Conservation (phyloP, 2,113 vertebrate species). For the Platycercus adscitus region DNA sequence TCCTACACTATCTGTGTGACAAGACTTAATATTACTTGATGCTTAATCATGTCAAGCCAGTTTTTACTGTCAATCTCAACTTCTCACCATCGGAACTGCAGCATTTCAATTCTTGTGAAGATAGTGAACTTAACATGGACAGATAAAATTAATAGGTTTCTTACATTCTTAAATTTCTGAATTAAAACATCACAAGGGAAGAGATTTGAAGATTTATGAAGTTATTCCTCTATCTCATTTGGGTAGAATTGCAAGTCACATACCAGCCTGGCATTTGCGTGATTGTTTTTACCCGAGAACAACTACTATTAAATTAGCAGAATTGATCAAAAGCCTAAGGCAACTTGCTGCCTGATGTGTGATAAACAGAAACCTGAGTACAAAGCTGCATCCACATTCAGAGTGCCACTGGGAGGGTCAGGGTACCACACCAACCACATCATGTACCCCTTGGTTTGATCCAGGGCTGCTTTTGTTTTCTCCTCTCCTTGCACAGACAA, state of each 20-base stretch:
- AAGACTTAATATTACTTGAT: background rate
- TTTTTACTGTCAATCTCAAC: conserved; percentile 53
- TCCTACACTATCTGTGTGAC: background rate
- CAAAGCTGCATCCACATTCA: background rate
- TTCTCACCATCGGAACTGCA: background rate
- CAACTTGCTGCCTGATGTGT: background rate
- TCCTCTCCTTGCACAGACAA: background rate
- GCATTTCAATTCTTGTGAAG: conserved; percentile 19
- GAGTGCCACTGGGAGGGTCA: background rate
- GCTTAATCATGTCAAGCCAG: conserved; percentile 45
- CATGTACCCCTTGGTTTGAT: rapidly evolving
- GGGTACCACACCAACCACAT: background rate
- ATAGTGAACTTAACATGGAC: background rate
- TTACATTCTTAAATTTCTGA: conserved; percentile 1
- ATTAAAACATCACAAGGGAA: background rate
- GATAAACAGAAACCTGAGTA: background rate
- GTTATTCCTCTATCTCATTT: background rate
- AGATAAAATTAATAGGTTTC: conserved; percentile 20
- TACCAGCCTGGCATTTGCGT: background rate
- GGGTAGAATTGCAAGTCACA: rapidly evolving
- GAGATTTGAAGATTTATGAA: background rate
- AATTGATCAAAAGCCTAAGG: background rate
- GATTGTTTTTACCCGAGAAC: background rate
- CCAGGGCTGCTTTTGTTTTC: background rate
- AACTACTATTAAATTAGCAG: background rate